phyloP scores from a whole-genome alignment of 2,797 vertebrate genomes.

The Clamator glandarius region DNA sequence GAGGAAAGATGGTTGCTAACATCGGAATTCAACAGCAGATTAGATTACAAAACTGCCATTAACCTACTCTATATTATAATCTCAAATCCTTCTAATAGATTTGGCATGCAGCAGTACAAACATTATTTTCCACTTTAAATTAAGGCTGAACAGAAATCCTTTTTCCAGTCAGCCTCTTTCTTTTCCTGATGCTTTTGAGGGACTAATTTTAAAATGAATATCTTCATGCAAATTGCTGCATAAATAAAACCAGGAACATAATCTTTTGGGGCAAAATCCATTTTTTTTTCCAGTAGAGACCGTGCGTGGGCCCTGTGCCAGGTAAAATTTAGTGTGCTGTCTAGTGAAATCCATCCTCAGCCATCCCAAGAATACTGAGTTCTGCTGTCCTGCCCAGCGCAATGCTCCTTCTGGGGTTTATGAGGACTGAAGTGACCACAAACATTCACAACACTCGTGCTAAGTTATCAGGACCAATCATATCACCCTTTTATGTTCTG shows the following conservation, averaged over 20 bases:
- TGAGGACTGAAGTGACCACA: not conserved
- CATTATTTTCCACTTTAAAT: conserved; percentile 52
- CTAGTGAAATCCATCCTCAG: not conserved
- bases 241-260: conserved; percentile 51
- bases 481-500: not conserved
- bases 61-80: conserved; percentile 49
- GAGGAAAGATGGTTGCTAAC: conserved; percentile 22
- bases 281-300: conserved; percentile 10
- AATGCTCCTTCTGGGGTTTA: not conserved
- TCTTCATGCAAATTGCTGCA: conserved; percentile 40
- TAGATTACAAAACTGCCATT: conserved; percentile 50
- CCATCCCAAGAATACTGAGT: not conserved
- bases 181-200: conserved; percentile 22
- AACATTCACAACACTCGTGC: not conserved
- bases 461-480: accelerated
- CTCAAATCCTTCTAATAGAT: conserved; percentile 52
- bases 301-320: not conserved
- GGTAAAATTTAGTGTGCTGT: not conserved
- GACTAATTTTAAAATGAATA: conserved; percentile 10
- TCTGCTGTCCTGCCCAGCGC: not conserved
- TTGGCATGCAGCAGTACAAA: conserved; percentile 12
- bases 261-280: conserved; percentile 44
- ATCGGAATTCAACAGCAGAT: conserved; percentile 33
- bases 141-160: conserved; percentile 28
- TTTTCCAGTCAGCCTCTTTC: conserved; percentile 9